These are phyloP conservation scores for Sigmodon hispidus DNA, from an alignment of 2,113 vertebrate genomes.

Conservation along the genomic window DNA sequence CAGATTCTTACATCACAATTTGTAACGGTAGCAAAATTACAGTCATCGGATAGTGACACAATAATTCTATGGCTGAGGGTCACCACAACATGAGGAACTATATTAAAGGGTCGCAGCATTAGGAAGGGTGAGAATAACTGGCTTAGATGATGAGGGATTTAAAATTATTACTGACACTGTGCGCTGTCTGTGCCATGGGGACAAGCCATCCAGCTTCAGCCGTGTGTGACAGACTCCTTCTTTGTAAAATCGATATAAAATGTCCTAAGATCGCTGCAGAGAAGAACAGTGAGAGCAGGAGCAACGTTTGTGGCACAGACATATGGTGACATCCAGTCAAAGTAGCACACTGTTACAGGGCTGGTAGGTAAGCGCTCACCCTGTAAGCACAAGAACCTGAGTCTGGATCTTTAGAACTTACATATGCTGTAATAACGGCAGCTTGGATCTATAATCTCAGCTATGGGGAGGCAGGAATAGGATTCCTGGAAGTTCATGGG, in stretches of 20 bases:
- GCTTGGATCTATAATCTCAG: not conserved
- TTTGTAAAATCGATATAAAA: conserved; percentile 17
- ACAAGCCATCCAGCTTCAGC: not conserved
- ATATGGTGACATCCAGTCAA: not conserved
- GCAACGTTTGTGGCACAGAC: not conserved
- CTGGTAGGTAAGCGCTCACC: not conserved
- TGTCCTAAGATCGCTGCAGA: not conserved
- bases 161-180: not conserved
- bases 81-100: not conserved
- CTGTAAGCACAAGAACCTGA: not conserved
- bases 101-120: not conserved
- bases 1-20: not conserved
- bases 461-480: not conserved
- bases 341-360: not conserved
- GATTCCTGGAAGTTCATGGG: not conserved
- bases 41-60: not conserved
- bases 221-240: not conserved
- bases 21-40: not conserved
- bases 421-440: no score
- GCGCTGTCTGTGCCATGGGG: not conserved
- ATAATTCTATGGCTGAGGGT: not conserved
- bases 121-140: not conserved
- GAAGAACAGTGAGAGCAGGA: not conserved
- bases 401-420: not conserved
- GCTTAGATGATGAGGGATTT: not conserved